Evolutionary conservation across 2,888 invertebrate genomes (phyloP).

Genomic region (Pyrrhia umbra): DNA sequence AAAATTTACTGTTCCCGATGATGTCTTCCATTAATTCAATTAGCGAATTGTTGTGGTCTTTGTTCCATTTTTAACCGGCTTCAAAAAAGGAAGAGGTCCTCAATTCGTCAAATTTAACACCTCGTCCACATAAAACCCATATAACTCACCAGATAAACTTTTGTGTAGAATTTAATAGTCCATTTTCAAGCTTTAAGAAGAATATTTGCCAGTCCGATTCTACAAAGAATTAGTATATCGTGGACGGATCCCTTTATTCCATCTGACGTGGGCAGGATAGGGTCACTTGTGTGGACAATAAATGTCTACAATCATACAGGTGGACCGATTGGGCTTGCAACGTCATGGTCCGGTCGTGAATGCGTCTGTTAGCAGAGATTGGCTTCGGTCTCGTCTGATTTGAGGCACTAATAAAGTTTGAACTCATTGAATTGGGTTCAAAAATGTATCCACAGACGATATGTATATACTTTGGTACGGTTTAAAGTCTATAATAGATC

Average conservation of each 20-base stretch:
- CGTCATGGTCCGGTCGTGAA: constrained; percentile 11
- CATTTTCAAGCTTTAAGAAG: not conserved
- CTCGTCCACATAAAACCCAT: not conserved
- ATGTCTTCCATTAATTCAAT: constrained; percentile 7
- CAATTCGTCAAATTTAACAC: not conserved
- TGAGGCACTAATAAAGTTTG: not conserved
- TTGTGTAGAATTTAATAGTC: not conserved
- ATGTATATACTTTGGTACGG: too few species aligned
- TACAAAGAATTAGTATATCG: not conserved
- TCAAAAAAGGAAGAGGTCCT: too few species aligned
- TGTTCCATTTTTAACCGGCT: not conserved
- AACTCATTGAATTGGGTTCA: not conserved
- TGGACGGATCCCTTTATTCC: constrained; percentile 1
- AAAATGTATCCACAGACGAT: too few species aligned
- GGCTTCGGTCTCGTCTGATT: not conserved
- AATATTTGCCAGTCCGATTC: not conserved
- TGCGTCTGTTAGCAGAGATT: not conserved
- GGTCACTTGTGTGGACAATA: constrained; percentile 5
- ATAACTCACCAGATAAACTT: not conserved
- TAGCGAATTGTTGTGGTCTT: not conserved
- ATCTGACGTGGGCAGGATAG: not conserved
- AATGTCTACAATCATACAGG: not conserved
- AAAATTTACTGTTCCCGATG: constrained; percentile 20
- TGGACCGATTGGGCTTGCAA: not conserved
- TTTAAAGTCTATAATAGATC: too few species aligned